phyloP scores from a whole-genome alignment of 2,113 vertebrate species.

The Andinoacara biseriatus region DNA sequence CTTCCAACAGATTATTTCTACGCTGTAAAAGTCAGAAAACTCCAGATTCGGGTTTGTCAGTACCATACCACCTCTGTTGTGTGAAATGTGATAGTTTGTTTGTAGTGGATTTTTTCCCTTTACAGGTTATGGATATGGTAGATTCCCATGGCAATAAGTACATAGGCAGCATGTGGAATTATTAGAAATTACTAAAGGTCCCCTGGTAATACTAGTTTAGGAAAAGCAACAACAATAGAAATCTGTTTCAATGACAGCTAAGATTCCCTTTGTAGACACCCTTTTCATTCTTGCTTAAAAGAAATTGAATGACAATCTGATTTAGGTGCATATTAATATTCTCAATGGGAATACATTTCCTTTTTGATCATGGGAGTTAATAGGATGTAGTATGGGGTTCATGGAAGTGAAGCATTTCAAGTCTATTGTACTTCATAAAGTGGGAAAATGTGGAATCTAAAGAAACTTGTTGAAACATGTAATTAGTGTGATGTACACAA shows the following conservation, averaged over 20 bases:
- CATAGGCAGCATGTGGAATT: neutral
- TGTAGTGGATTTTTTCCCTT: neutral
- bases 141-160: neutral
- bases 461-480: neutral
- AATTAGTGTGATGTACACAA: slow-evolving; percentile 5
- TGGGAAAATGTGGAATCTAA: neutral
- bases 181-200: neutral
- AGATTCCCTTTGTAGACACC: slow-evolving; percentile 34
- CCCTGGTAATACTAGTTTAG: neutral
- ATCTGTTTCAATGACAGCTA: slow-evolving; percentile 54
- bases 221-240: neutral
- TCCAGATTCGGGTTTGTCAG: neutral
- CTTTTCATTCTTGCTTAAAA: slow-evolving; percentile 27
- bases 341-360: slow-evolving; percentile 55
- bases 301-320: slow-evolving; percentile 61
- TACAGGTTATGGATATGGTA: neutral
- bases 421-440: slow-evolving; percentile 33
- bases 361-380: slow-evolving; percentile 58
- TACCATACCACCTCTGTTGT: neutral
- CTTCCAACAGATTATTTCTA: neutral
- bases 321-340: slow-evolving; percentile 61
- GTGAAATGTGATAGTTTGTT: too few relatives aligned
- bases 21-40: neutral
- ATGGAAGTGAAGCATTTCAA: slow-evolving; percentile 29
- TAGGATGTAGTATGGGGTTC: slow-evolving; percentile 41